Percentiles rank a stretch among this genome's conserved stretches.
Evolutionary conservation across 1,140 invertebrate species (phyloP).

Genomic region (Drosophila asahinai): DNA sequence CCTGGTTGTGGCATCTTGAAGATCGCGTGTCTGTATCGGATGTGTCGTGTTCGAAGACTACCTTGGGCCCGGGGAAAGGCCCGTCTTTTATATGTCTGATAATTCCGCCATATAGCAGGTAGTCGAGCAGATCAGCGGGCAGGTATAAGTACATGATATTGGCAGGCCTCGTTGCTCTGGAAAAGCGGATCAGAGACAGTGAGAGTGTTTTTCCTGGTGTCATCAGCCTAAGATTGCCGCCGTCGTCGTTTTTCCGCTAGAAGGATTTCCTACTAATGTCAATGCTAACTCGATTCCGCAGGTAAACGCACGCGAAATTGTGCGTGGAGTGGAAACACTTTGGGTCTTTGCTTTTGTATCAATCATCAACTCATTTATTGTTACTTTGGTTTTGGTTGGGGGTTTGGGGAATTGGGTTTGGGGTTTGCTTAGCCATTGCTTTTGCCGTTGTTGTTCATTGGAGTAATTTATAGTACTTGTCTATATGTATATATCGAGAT

Average conservation of each 20-base stretch:
- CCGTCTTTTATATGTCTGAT: constrained; percentile 60
- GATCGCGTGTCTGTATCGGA: constrained; percentile 59
- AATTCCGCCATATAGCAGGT: constrained; percentile 62
- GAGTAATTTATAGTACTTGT: constrained; percentile 57
- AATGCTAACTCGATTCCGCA: constrained; percentile 56
- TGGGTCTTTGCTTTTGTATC: constrained; percentile 63
- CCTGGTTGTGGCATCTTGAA: constrained; percentile 47
- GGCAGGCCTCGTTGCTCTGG: constrained; percentile 65
- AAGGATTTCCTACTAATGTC: constrained; percentile 50
- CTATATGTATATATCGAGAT: constrained; percentile 42
- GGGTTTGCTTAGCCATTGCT: constrained; percentile 13
- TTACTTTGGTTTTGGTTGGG: constrained; percentile 56
- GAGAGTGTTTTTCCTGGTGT: constrained; percentile 81
- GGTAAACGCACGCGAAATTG: constrained; percentile 73
- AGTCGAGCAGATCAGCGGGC: constrained; percentile 44
- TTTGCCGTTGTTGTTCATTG: constrained; percentile 48
- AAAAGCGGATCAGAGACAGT: constrained; percentile 36
- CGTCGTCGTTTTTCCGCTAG: constrained; percentile 65
- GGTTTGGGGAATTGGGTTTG: constrained; percentile 15
- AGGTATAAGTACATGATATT: constrained; percentile 1
- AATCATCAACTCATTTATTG: constrained; percentile 83
- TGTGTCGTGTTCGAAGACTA: constrained; percentile 60
- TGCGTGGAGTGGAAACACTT: constrained; percentile 54
- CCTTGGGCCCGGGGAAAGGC: constrained; percentile 20
- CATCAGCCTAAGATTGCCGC: constrained; percentile 74